Evolutionary conservation across 2,797 vertebrate genomes (phyloP), one percentile per base, ranked within the genome.

Genomic region (Galagoides demidoff): DNA sequence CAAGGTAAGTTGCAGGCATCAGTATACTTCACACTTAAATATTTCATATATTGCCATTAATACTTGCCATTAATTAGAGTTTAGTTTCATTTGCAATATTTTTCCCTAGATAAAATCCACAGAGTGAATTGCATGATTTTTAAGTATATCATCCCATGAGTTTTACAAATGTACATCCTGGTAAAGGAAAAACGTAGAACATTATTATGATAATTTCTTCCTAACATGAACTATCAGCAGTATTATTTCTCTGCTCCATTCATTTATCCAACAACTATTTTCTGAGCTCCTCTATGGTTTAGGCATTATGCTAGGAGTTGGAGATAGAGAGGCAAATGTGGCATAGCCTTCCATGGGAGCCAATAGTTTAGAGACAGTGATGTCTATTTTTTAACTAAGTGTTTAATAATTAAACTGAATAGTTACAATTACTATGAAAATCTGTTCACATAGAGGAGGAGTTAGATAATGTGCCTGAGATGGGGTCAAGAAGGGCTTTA

Each of bases 81-180:
- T 93, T 68, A 88, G 4, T 34, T 55, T 96, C 94, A 85, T 78
- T 94, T 95, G 79, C 7, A 85, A 55, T 64, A 73, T 4, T 66
- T 89, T 92, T 83, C 17, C 39, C 76, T 71, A n/a, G 70, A 70
- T 82, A 25, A 92, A 94, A 92, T 92, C 95, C 89, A 93, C 37
- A 64, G 55, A 93, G 37, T 45, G n/a, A 92, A 96, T 64, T 89
- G 85, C 39, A 88, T 90, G 82, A 90, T 76, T 93, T 93, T 87
- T 85, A 97, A 92, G 49, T 70, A 2, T 61, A 45, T 45, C 25
- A 63, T 92, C 77, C 13, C n/a, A 61, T 94, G 71, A 84, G 59
- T 81, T 93, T 82, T 95, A 94, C 87, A 90, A 83, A 89, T 64
- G 43, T 66, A 29, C n/a, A 55, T 49, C 12, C 29, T n/a, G 90